Evolutionary conservation across 2,888 invertebrate species (phyloP).

Genomic region (Candidula unifasciata): DNA sequence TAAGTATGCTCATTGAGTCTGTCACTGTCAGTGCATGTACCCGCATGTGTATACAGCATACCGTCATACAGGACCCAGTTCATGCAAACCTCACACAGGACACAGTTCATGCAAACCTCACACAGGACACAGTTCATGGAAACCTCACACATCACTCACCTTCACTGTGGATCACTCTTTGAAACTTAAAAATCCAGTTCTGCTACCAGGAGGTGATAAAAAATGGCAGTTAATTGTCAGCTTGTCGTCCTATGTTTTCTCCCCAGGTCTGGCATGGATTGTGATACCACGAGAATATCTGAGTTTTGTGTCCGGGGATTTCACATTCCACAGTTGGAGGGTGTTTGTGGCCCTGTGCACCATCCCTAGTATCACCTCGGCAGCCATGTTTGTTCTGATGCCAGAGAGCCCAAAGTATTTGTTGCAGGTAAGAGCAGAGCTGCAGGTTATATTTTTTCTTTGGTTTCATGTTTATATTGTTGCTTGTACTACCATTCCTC

Average conservation of each 20-base stretch:
- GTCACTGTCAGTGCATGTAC: too few relatives aligned
- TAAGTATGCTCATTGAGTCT: too few relatives aligned
- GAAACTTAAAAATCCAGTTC: too few relatives aligned
- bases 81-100: too few relatives aligned
- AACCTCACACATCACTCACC: too few relatives aligned
- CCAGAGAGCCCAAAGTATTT: conserved; percentile 95
- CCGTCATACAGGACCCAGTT: too few relatives aligned
- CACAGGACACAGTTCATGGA: too few relatives aligned
- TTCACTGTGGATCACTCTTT: too few relatives aligned
- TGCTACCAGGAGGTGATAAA: too few relatives aligned
- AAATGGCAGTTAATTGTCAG: too few relatives aligned
- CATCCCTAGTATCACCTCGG: conserved; percentile 91
- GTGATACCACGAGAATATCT: conserved; percentile 82
- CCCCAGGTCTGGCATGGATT: conserved; percentile 84
- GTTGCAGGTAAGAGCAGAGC: conserved; percentile 83
- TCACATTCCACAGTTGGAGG: conserved; percentile 93
- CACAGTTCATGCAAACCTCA: too few relatives aligned
- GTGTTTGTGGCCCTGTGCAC: conserved; percentile 93
- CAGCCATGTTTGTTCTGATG: conserved; percentile 85
- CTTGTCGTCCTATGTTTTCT: not conserved
- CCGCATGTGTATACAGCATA: too few relatives aligned
- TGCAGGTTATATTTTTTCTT: not conserved
- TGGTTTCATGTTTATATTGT: not conserved
- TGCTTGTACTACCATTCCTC: not conserved
- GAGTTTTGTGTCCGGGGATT: conserved; percentile 77